Evolutionary conservation across 2,888 invertebrate genomes (phyloP).

Genomic region (Rhagium mordax): DNA sequence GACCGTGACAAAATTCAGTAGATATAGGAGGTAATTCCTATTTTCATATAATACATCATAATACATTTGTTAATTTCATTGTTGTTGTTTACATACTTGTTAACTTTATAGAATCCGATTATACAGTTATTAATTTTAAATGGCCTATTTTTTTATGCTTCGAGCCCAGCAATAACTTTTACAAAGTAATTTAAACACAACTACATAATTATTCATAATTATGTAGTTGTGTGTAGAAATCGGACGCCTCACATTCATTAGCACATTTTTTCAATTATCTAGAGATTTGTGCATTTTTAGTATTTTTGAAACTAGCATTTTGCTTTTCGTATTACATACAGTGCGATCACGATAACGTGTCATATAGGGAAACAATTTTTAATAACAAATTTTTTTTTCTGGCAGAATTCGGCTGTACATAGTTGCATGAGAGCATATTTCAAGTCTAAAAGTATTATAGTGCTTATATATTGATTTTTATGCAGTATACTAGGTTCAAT

Average conservation of each 20-base stretch:
- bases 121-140: background rate
- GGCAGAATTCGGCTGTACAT: too few species aligned
- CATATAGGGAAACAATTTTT: too few species aligned
- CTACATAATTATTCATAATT: background rate
- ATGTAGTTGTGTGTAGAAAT: background rate
- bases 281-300: too few species aligned
- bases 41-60: background rate
- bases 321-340: too few species aligned
- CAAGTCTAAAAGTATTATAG: too few species aligned
- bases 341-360: too few species aligned
- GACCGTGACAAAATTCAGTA: background rate
- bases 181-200: background rate
- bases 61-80: background rate
- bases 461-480: too few species aligned
- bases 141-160: background rate
- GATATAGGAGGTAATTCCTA: background rate
- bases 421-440: too few species aligned
- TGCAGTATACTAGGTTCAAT: too few species aligned
- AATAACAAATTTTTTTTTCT: too few species aligned
- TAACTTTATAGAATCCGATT: constrained; percentile 4
- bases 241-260: background rate
- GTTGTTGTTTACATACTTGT: background rate
- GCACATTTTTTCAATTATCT: background rate
- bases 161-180: background rate
- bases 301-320: too few species aligned